Evolutionary conservation across 35 echinoderm and acorn worm species (phyloP), one percentile per base, ranked within the genome.

Genomic region (Lytechinus variegatus): DNA sequence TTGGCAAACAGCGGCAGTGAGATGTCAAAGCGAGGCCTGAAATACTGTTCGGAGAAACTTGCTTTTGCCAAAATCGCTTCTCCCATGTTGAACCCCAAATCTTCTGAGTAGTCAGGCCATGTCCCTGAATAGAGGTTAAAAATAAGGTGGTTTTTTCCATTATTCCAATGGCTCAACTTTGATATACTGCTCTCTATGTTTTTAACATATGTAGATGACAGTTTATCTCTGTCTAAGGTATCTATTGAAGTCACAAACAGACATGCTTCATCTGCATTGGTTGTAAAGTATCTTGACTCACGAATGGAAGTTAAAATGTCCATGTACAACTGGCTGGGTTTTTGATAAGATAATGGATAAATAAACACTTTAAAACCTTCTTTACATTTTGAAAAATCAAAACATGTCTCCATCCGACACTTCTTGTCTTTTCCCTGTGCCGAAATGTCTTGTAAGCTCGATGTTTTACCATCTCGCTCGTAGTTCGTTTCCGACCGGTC

Each of bases 321-420:
- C 53, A 94, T 97, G 87, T 99, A 99, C 61, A 95, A 94, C 94
- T 96, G 94, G 96, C 98, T 99, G 12, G 96, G 94, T 94, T 95
- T 96, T 29, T 96, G 95, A 44, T 94, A 86, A 52, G 86, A 87
- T 54, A 95, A 92, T 52, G 96, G 98, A 95, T 99, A 99, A 97
- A 99, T 95, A 97, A 98, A 98, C 87, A 99, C 98, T 96, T 99
- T 99, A 94, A 99, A 99, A 58, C 54, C 96, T 33, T 97, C 95
- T 92, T 72, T 97, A 96, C 97, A 99, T 94, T 92, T 97, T 56
- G 92, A 96, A 95, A 97, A 96, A 95, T 99, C 97, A 94, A 99
- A 99, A 95, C 98, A 99, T 95, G 98, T 99, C 95, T 99, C 98
- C 98, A 99, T 99, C 54, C 98, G 98, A 92, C 98, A 99, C 94